Percentiles rank a stretch among this genome's conserved stretches.
These are phyloP conservation scores for Tadarida brasiliensis DNA, from an alignment of 2,797 vertebrate genomes.

Conservation along the genomic window DNA sequence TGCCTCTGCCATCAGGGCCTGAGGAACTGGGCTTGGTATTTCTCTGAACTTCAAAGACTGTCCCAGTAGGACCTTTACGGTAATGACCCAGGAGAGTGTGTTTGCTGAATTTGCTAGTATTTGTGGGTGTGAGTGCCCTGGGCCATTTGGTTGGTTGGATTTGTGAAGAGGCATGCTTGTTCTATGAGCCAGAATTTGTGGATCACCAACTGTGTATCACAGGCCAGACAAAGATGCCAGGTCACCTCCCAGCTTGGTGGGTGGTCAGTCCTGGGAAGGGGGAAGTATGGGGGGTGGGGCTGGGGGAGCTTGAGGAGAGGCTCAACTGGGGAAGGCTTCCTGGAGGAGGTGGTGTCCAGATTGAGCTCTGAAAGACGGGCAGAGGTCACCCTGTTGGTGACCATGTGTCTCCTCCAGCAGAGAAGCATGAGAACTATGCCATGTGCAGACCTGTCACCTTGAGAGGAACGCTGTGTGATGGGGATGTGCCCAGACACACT, in stretches of 20 bases:
- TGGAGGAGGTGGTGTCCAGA: neutral
- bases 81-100: neutral
- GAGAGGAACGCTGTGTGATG: neutral
- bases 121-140: neutral
- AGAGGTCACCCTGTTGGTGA: neutral
- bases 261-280: neutral
- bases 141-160: neutral
- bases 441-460: neutral
- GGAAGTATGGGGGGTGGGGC: no score
- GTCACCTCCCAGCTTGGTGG: neutral
- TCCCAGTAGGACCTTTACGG: neutral
- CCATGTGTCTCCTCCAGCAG: neutral
- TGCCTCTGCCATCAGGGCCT: neutral
- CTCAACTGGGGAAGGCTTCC: neutral
- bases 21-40: neutral
- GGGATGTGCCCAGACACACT: neutral
- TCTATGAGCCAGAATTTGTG: neutral
- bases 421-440: neutral
- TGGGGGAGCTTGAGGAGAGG: neutral
- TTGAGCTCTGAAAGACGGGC: neutral
- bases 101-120: neutral
- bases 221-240: neutral
- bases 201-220: neutral
- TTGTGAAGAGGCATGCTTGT: neutral
- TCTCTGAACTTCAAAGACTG: conserved; percentile 56